phyloP scores from a whole-genome alignment of 2,888 invertebrate genomes.

The Rhagophthalmus giganteus region DNA sequence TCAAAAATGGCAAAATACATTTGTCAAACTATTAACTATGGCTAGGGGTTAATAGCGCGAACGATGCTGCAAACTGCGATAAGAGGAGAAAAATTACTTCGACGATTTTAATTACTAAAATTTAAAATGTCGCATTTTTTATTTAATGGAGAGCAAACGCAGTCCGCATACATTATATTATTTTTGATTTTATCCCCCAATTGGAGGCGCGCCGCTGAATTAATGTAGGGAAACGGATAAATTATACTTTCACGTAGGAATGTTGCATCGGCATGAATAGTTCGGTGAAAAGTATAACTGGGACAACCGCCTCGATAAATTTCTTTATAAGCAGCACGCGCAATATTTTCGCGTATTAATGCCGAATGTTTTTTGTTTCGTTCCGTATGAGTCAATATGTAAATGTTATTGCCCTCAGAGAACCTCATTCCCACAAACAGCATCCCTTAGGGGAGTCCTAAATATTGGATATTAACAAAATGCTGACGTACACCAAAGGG shows the following conservation, averaged over 20 bases:
- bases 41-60: conserved; percentile 31
- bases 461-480: neutral
- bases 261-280: too few relatives aligned
- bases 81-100: conserved; percentile 25
- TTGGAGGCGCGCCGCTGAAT: too few relatives aligned
- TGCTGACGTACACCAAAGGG: neutral
- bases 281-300: too few relatives aligned
- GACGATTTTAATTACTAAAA: neutral
- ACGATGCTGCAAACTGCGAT: conserved; percentile 22
- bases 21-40: conserved; percentile 42
- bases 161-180: neutral
- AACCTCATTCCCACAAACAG: neutral
- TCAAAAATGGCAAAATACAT: conserved; percentile 41
- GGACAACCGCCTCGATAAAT: too few relatives aligned
- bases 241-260: too few relatives aligned
- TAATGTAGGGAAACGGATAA: too few relatives aligned
- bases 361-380: neutral
- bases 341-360: too few relatives aligned
- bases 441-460: neutral
- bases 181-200: neutral
- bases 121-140: neutral
- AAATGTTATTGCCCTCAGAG: neutral
- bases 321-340: too few relatives aligned
- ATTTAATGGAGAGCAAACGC: too few relatives aligned
- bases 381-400: neutral